Conservation (phyloP, 2,113 vertebrate species). For the Charadrius vociferus region DNA sequence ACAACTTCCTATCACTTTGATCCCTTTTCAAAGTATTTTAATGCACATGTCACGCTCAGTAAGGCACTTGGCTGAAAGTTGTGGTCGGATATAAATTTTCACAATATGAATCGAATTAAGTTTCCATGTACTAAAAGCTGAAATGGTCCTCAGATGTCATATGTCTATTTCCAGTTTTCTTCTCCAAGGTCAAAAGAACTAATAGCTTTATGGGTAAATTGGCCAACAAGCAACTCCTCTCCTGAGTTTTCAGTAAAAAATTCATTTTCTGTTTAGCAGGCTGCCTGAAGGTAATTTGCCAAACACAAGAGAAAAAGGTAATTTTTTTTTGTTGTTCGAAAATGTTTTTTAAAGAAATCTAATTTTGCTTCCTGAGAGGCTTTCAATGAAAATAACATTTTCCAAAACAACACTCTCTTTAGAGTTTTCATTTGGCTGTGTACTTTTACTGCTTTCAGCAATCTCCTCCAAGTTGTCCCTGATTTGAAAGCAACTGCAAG, state of each 20-base stretch:
- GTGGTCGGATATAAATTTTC: not conserved
- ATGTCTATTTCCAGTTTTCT: not conserved
- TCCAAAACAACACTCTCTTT: not conserved
- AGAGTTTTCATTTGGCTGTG: not conserved
- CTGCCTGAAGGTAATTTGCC: not conserved
- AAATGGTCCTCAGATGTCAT: not conserved
- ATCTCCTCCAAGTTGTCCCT: not conserved
- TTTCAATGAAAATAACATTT: slow-evolving; percentile 24
- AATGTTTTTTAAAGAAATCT: slow-evolving; percentile 26
- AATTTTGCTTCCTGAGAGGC: not conserved
- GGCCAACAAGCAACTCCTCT: not conserved
- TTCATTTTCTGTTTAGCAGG: not conserved
- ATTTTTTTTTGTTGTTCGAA: not conserved
- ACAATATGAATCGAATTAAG: not conserved
- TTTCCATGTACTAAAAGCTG: not conserved
- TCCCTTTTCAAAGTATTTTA: not conserved
- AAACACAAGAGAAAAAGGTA: not conserved
- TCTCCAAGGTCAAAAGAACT: slow-evolving; percentile 23
- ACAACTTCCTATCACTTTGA: not conserved
- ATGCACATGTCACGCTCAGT: not conserved
- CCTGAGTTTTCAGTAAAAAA: not conserved
- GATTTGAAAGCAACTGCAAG: not conserved
- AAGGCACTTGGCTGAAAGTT: not conserved
- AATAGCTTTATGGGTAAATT: not conserved
- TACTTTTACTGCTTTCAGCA: slow-evolving; percentile 4